Evolutionary conservation across 2,888 invertebrate species (phyloP).

Genomic region (Thelaira solivaga): DNA sequence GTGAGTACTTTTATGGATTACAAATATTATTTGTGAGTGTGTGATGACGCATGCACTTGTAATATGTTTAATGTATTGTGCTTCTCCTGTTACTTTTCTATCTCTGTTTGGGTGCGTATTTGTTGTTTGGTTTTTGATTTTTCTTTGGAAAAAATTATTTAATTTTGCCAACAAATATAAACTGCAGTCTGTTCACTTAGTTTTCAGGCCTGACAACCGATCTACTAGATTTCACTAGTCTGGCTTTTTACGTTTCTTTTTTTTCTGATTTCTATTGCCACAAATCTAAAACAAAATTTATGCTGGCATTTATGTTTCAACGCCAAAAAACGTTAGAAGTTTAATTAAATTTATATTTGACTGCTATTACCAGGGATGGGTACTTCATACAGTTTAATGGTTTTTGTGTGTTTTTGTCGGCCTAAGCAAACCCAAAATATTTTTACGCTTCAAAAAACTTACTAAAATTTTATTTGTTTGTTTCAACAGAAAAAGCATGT

Average conservation of each 20-base stretch:
- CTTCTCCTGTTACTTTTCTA: slow-evolving; percentile 8
- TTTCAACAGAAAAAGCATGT: too few species aligned
- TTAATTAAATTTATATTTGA: slow-evolving; percentile 74
- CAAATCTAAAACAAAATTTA: slow-evolving; percentile 28
- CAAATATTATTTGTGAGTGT: slow-evolving; percentile 35
- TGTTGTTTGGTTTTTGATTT: slow-evolving; percentile 12
- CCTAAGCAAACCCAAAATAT: too few species aligned
- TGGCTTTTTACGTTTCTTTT: too few species aligned
- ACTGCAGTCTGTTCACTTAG: too few species aligned
- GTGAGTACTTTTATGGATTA: background rate
- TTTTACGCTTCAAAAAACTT: too few species aligned
- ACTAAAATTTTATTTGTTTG: too few species aligned
- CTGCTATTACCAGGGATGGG: slow-evolving; percentile 9
- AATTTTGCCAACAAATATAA: slow-evolving; percentile 42
- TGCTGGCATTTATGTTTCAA: slow-evolving; percentile 53
- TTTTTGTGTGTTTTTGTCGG: slow-evolving; percentile 60
- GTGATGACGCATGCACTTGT: slow-evolving; percentile 53
- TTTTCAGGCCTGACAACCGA: too few species aligned
- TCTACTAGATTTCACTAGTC: background rate
- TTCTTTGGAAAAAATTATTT: slow-evolving; percentile 47
- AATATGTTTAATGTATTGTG: slow-evolving; percentile 54
- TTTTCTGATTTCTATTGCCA: background rate
- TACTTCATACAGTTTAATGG: too few species aligned
- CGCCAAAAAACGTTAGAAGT: slow-evolving; percentile 46
- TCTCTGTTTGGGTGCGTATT: slow-evolving; percentile 1